Evolutionary conservation across 2,797 vertebrate genomes (phyloP), one percentile per base, ranked within the genome.

Genomic region (Cirrhinus mrigala): DNA sequence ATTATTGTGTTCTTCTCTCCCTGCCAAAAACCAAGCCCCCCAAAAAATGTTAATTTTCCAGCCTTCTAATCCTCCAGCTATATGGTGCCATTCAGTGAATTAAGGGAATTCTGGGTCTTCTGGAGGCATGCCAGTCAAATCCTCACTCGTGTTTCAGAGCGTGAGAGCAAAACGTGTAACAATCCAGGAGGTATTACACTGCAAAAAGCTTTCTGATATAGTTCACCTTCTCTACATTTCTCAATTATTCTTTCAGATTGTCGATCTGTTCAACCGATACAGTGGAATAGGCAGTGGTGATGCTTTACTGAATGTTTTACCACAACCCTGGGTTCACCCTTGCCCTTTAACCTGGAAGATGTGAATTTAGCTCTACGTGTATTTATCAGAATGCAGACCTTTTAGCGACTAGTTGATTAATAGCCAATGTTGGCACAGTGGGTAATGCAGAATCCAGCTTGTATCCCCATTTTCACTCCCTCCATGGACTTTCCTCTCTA

Each of bases 21-120:
- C 40, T 76, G 71, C 37, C 46, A 50, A 79, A 66, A 24, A 50
- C 58, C 46, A 60, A 44, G 12, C 69, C 54, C 40, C 69, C 58
- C 10, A 62, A 46, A 66, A 66, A 40, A 69, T 24, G 7, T 58
- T 20, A 58, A 56, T 54, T 69, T 70, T 24, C 24, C 20, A 12
- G 52, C 20, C 48, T 24, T 69, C 22, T 68, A 44, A 81, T 79
- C 80, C 24, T 76, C 15, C 18, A 60, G 3, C 37, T 71, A 44
- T 52, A 68, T 54, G 16, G 44, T 71, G 68, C 73, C 44, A 29
- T 16, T 85, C 37, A 14, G 54, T 79, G 44, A 82, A 70, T 48
- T 87, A 79, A 91, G 86, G 88, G 88, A 92, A 87, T 88, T 87
- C 89, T 89, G 81, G 82, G 89, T 88, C 81, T 90, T 89, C 83